Conservation (phyloP, 2,888 invertebrate species). For the Hecatera dysodea region DNA sequence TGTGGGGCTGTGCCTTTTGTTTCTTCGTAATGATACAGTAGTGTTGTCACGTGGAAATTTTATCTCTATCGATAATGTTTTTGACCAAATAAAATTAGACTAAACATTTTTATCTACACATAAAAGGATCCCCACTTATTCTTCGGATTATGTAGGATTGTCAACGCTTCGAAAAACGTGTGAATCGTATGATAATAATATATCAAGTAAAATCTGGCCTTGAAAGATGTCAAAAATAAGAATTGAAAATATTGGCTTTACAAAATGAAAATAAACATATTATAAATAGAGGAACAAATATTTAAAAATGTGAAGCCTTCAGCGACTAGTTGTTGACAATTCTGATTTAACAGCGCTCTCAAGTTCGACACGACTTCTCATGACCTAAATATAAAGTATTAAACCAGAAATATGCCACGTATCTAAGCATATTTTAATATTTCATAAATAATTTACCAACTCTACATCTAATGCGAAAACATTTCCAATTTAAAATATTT, state of each 20-base stretch:
- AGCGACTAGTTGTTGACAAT: constrained; percentile 10
- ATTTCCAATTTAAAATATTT: background rate
- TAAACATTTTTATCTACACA: background rate
- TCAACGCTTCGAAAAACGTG: background rate
- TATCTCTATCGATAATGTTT: constrained; percentile 15
- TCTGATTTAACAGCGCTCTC: constrained; percentile 2
- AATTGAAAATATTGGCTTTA: constrained; percentile 29
- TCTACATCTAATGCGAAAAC: background rate
- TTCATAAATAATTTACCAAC: background rate
- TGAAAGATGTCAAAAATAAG: background rate
- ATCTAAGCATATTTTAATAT: background rate
- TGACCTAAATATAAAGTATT: background rate
- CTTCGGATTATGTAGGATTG: background rate
- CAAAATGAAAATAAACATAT: constrained; percentile 13
- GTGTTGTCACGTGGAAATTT: constrained; percentile 10
- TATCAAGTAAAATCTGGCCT: background rate
- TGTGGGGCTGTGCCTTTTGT: constrained; percentile 11
- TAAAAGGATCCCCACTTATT: background rate
- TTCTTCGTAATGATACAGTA: constrained; percentile 19
- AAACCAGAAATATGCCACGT: no score
- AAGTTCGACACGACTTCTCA: constrained; percentile 5
- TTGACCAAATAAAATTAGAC: background rate
- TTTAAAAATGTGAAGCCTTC: constrained; percentile 20
- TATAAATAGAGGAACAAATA: constrained; percentile 24
- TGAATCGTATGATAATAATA: background rate